These are phyloP conservation scores for Epiblema foenella DNA, from an alignment of 2,888 invertebrate genomes.

Conservation along the genomic window DNA sequence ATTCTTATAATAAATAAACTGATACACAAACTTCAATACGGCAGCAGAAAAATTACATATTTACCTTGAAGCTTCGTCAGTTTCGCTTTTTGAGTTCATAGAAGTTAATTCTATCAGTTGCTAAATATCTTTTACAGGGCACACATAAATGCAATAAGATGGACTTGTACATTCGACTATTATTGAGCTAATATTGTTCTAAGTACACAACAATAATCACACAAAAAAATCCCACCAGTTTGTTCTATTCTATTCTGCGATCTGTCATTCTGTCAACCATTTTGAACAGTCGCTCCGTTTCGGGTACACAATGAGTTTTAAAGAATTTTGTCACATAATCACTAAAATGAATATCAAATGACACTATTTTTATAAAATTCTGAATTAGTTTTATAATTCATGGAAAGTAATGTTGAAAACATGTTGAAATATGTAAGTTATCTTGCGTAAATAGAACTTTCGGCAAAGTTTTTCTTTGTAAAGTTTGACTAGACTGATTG, in stretches of 20 bases:
- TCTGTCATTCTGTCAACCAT: conserved; percentile 77
- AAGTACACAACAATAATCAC: conserved; percentile 63
- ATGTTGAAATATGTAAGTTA: not conserved
- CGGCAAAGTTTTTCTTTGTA: not conserved
- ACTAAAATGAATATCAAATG: not conserved
- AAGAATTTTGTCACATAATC: conserved; percentile 4
- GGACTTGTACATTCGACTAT: conserved; percentile 59
- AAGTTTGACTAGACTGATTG: not conserved
- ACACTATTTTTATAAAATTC: not conserved
- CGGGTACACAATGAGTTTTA: not conserved
- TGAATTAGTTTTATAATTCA: too few relatives aligned
- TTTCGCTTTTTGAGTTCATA: conserved; percentile 84
- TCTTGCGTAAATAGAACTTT: conserved; percentile 15
- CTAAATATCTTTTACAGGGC: conserved; percentile 64
- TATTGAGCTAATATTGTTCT: conserved; percentile 49
- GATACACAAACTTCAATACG: conserved; percentile 21
- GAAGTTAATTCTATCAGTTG: conserved; percentile 72
- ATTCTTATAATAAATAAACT: conserved; percentile 33
- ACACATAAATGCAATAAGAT: conserved; percentile 63
- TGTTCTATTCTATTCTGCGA: conserved; percentile 64
- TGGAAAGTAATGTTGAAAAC: not conserved
- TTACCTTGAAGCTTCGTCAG: conserved; percentile 86
- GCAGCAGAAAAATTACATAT: conserved; percentile 21
- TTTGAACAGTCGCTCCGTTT: conserved; percentile 60
- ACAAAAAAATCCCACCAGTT: conserved; percentile 68